Conservation (phyloP, 2,888 invertebrate genomes). For the Drosophila diplacantha region DNA sequence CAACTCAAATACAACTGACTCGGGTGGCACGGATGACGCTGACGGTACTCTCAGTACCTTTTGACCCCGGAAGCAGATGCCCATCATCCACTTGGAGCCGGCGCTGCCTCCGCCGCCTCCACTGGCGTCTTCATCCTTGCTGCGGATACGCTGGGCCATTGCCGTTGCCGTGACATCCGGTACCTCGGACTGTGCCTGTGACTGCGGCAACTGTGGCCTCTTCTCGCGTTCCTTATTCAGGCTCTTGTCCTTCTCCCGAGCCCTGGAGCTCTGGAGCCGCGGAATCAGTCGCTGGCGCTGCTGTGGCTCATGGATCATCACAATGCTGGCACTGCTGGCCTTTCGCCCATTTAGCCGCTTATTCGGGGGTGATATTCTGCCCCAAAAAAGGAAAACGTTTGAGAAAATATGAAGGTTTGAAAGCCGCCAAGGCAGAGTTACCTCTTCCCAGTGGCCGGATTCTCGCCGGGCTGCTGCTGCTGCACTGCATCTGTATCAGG, state of each 20-base stretch:
- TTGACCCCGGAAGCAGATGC: slow-evolving; percentile 77
- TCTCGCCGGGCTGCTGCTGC: slow-evolving; percentile 60
- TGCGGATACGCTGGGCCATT: slow-evolving; percentile 42
- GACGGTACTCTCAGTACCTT: slow-evolving; percentile 78
- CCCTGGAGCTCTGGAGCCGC: slow-evolving; percentile 38
- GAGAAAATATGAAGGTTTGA: fast-evolving
- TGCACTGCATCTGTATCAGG: slow-evolving; percentile 75
- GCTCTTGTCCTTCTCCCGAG: slow-evolving; percentile 42
- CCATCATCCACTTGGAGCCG: slow-evolving; percentile 73
- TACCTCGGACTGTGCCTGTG: neutral
- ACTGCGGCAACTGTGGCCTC: neutral
- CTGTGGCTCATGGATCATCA: slow-evolving; percentile 55
- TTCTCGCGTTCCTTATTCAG: slow-evolving; percentile 17
- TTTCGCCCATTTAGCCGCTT: slow-evolving; percentile 59
- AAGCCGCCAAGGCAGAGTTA: slow-evolving; percentile 15
- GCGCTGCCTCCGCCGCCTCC: neutral
- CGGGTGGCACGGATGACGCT: slow-evolving; percentile 77
- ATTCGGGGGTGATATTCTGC: slow-evolving; percentile 64
- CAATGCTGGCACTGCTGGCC: slow-evolving; percentile 57
- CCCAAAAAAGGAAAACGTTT: fast-evolving
- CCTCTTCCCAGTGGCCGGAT: slow-evolving; percentile 56
- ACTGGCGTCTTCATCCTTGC: slow-evolving; percentile 42
- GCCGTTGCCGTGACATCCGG: slow-evolving; percentile 13
- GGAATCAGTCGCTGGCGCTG: slow-evolving; percentile 43
- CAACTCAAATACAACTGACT: slow-evolving; percentile 79